Base-by-base conservation (phyloP, 1,140 invertebrate species). In the Penaeus chinensis region DNA sequence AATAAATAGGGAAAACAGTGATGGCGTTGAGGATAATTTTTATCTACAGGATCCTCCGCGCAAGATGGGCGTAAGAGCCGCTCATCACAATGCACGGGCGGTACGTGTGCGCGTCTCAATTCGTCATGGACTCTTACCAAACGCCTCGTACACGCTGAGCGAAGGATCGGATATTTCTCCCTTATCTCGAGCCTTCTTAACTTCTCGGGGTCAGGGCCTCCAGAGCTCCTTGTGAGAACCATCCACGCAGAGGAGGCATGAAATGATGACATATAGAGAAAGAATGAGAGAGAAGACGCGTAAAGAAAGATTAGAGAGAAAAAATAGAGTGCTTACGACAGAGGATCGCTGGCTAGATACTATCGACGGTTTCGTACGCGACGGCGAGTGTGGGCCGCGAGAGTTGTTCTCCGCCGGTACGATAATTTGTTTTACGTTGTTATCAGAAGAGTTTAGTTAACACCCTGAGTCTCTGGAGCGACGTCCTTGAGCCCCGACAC, bases 401-500 rank as follows among this genome's bases (percentile, higher is more conserved):
- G 22, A 69, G 82, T 47, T 76, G 82, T 76, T 76, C 82, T 76
- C 82, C n/a, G 79, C 37, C 37, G 62, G 47, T 84, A 84, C 69
- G 82, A 84, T 84, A 84, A 84, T 84, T 84, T 84, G 82, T 84
- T 84, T 84, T 76, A 74, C 82, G 82, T 71, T 60, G 69, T 84
- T 84, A 76, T 84, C 82, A 84, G 47, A 11, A 32, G 82, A 76
- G 69, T 84, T 84, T 76, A 84, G 82, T 84, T 84, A 84, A 84
- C 82, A 84, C 82, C 69, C 82, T 37, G 54, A 84, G 54, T 62
- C 81, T 82, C 81, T 65, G 13, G 60, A 37, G n/a, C n/a, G 82
- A 20, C 82, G 82, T 47, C 82, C 82, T 83, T 83, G 82, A 66
- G 61, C 11, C 54, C 54, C 54, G 11, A 54, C 54, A 13, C 54